Percentiles rank a stretch among this genome's conserved stretches.
phyloP scores from a whole-genome alignment of 2,113 vertebrate species.

The Leptosomus discolor region DNA sequence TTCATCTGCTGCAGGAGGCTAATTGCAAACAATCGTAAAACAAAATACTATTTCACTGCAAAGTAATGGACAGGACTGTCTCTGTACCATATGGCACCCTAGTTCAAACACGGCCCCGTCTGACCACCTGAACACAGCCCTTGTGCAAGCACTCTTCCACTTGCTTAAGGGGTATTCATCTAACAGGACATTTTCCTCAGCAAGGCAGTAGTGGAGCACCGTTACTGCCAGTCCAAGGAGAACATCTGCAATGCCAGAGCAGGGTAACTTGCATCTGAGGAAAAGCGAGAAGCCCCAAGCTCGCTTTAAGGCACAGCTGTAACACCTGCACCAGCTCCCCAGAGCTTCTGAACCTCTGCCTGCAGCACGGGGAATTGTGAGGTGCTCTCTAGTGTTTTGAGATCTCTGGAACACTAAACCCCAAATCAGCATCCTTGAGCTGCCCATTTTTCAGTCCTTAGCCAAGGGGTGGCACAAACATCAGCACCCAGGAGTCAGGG shows the following conservation, averaged over 20 bases:
- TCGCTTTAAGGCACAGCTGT: background rate
- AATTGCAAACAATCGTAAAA: conserved; percentile 19
- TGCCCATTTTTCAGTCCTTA: background rate
- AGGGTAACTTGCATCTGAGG: background rate
- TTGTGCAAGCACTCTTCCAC: background rate
- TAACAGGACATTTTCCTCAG: background rate
- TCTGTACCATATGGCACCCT: background rate
- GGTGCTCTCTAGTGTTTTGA: background rate
- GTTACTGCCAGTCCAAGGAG: background rate
- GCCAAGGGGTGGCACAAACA: background rate
- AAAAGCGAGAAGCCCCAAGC: background rate
- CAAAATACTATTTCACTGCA: background rate
- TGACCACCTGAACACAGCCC: background rate
- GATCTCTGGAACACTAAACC: background rate
- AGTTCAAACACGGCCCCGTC: background rate
- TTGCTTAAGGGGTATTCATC: background rate
- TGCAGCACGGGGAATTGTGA: background rate
- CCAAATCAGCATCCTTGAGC: background rate
- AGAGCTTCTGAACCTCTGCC: background rate
- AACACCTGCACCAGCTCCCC: background rate
- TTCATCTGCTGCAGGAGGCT: conserved; percentile 48
- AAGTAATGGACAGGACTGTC: background rate
- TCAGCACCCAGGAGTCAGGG: background rate
- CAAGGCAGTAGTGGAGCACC: background rate
- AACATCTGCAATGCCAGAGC: background rate